Conservation (phyloP, 1,140 invertebrate species). For the Pissodes strobi region DNA sequence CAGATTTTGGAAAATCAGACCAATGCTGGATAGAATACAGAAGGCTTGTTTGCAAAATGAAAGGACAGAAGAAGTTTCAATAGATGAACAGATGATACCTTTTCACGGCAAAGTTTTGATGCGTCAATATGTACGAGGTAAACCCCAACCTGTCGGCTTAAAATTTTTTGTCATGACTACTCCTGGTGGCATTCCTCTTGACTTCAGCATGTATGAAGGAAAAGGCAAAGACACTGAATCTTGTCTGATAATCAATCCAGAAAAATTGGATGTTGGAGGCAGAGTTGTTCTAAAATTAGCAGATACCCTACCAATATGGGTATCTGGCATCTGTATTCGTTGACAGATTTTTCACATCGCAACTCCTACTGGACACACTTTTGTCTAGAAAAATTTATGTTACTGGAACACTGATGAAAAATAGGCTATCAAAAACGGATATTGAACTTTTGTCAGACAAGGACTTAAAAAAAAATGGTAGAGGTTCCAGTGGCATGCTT, state of each 20-base stretch:
- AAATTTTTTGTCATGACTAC: conserved; percentile 28
- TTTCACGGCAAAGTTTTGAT: conserved; percentile 3
- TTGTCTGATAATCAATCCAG: not conserved
- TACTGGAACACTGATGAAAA: conserved; percentile 28
- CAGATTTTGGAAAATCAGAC: conserved; percentile 9
- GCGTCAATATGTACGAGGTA: conserved; percentile 8
- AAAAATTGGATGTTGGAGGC: too few relatives aligned
- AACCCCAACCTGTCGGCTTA: conserved; percentile 9
- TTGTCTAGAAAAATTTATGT: conserved; percentile 5
- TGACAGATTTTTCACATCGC: conserved; percentile 30
- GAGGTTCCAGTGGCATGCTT: conserved; percentile 17
- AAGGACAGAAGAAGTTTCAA: conserved; percentile 3
- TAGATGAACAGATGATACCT: conserved; percentile 21
- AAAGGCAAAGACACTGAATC: not conserved
- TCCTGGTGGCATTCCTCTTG: conserved; percentile 19
- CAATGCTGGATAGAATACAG: conserved; percentile 11
- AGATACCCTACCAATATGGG: too few relatives aligned
- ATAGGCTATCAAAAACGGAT: conserved; percentile 18
- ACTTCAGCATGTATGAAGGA: conserved; percentile 15
- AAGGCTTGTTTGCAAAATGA: not conserved
- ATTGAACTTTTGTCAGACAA: conserved; percentile 20
- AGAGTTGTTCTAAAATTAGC: conserved; percentile 31
- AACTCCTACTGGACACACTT: conserved; percentile 27
- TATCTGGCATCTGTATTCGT: conserved; percentile 4
- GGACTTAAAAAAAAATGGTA: conserved; percentile 22